Conservation (phyloP, 2,113 vertebrate genomes). For the Tragulus kanchil region DNA sequence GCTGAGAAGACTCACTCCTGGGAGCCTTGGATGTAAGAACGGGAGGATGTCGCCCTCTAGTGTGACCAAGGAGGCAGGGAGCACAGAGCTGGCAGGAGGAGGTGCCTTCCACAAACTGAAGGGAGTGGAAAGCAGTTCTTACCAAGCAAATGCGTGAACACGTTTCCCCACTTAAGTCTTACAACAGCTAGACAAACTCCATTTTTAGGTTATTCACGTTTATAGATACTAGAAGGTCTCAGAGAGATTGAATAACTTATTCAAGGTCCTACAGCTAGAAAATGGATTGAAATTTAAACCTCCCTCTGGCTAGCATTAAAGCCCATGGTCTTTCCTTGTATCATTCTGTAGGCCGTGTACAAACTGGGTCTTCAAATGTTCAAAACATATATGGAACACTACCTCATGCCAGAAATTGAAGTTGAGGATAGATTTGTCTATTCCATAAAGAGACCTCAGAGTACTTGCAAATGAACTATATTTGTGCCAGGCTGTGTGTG, state of each 20-base stretch:
- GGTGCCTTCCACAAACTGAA: not conserved
- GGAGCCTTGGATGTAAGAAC: not conserved
- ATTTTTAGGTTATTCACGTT: not conserved
- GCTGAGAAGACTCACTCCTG: not conserved
- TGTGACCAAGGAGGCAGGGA: conserved; percentile 41
- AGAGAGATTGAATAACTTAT: not conserved
- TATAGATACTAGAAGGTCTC: not conserved
- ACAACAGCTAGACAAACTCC: not conserved
- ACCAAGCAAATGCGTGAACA: not conserved
- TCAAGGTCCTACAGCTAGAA: not conserved
- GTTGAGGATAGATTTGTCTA: not conserved
- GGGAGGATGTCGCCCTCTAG: conserved; percentile 75
- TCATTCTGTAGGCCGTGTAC: not conserved
- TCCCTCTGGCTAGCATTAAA: not conserved
- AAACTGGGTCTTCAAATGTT: not conserved
- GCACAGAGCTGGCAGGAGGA: not conserved
- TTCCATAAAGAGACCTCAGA: not conserved
- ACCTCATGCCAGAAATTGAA: not conserved
- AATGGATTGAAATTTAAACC: not conserved
- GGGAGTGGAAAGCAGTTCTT: not conserved
- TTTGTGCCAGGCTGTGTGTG: not conserved
- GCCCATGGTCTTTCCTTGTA: not conserved
- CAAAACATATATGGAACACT: not conserved
- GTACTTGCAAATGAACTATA: not conserved
- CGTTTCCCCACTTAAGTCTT: not conserved